Evolutionary conservation across 2,113 vertebrate genomes (phyloP), one percentile per base, ranked within the genome.

Genomic region (Marmota monax): DNA sequence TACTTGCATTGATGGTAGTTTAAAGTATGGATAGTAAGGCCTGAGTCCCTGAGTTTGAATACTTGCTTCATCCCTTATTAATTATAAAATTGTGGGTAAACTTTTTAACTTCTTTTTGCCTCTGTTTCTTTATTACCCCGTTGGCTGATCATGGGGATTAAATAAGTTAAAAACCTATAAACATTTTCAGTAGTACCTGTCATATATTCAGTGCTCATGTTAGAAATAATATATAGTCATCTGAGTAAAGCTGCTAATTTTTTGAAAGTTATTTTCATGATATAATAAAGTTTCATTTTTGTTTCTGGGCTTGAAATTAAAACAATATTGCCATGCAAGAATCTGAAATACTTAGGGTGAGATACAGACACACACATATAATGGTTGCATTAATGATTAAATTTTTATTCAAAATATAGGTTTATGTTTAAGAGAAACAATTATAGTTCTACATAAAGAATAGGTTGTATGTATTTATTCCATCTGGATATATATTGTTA

Each of bases 221-320:
- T 92, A 79, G 51, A 74, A 67, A 86, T 69, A 58, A 48, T 5
- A 8, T 48, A 5, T 76, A 70, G 45, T 53, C 8, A 34, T 86
- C 14, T 4, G 61, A 69, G 42, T 32, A 73, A 70, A 82, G 7
- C 48, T 32, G 39, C 20, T 83, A 0, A 73, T 61, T 72, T 95
- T 92, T 85, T 86, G 67, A 77, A 90, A 80, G 48, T 94, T 94
- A 56, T 53, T 92, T 92, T 77, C 34, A 42, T 70, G 32, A 90
- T 94, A 92, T 63, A 63, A 12, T 56, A 32, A 42, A 63, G 10
- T 63, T 63, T 63, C 25, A 39, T 23, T 25, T 25, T 65, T 65
- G 25, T 10, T 84, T 6, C 80, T 32, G 9, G 48, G 48, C 22
- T n/a, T 56, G 37, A 92, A 73, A 5, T 84, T 93, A 67, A 74